phyloP scores from a whole-genome alignment of 2,888 invertebrate genomes.

The Drosophila hamatofila region DNA sequence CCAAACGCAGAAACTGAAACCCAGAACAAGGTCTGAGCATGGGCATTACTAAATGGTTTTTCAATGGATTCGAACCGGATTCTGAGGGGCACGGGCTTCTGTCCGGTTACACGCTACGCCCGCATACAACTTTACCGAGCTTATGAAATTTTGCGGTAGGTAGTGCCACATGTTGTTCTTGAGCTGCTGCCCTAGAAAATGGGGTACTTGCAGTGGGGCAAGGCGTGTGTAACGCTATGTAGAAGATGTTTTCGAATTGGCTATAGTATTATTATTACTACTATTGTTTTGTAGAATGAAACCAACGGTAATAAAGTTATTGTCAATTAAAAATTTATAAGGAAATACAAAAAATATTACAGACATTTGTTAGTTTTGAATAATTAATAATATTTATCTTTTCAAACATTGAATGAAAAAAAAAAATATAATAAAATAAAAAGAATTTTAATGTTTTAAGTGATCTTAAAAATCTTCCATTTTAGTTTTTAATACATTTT shows the following conservation, averaged over 20 bases:
- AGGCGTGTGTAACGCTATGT: neutral
- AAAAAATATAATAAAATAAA: too few relatives aligned
- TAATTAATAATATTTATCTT: too few relatives aligned
- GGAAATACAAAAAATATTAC: too few relatives aligned
- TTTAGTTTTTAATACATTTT: too few relatives aligned
- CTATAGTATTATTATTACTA: too few relatives aligned
- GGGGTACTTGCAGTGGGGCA: neutral
- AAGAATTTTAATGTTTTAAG: too few relatives aligned
- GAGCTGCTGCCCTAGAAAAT: neutral
- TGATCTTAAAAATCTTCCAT: too few relatives aligned
- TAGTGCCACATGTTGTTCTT: constrained; percentile 36
- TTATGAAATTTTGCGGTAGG: constrained; percentile 64
- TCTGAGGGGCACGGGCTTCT: constrained; percentile 25
- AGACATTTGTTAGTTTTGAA: too few relatives aligned
- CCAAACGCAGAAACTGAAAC: constrained; percentile 32
- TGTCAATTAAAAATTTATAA: too few relatives aligned
- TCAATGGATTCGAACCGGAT: constrained; percentile 62
- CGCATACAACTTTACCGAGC: constrained; percentile 55
- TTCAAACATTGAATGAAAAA: too few relatives aligned
- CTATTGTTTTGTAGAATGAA: too few relatives aligned
- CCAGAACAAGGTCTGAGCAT: constrained; percentile 23
- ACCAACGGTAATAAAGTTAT: too few relatives aligned
- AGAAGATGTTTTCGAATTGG: neutral
- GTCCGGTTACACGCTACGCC: constrained; percentile 27
- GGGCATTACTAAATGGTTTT: constrained; percentile 71